These are phyloP conservation scores for Thaumatotibia leucotreta DNA, from an alignment of 1,140 invertebrate species.

Conservation along the genomic window DNA sequence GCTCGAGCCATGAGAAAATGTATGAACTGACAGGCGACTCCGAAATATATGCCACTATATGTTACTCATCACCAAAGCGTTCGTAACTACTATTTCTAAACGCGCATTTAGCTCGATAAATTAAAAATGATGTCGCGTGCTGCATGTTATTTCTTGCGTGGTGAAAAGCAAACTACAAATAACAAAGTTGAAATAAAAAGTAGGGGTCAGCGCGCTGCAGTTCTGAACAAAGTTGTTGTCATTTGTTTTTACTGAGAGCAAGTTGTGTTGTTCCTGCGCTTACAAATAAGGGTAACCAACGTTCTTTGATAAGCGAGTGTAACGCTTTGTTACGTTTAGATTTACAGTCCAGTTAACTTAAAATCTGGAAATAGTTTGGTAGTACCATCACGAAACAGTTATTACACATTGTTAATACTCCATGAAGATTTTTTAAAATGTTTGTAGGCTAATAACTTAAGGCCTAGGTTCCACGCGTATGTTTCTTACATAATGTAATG, in stretches of 20 bases:
- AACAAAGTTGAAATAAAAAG: constrained; percentile 1
- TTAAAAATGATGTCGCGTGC: neutral
- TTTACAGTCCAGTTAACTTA: neutral
- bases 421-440: too few species aligned
- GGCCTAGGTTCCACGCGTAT: too few species aligned
- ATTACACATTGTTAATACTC: too few species aligned
- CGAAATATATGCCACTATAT: too few species aligned
- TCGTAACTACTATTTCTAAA: neutral
- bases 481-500: too few species aligned
- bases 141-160: neutral
- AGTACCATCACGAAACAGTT: too few species aligned
- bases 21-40: too few species aligned
- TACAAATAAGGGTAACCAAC: neutral
- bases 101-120: neutral
- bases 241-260: neutral
- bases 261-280: neutral
- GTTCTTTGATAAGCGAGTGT: neutral
- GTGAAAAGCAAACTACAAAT: constrained; percentile 1
- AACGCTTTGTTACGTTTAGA: neutral
- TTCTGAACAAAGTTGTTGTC: neutral
- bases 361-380: too few species aligned
- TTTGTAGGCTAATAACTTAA: too few species aligned
- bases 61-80: neutral
- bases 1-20: too few species aligned
- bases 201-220: neutral